Evolutionary conservation across 2,888 invertebrate genomes (phyloP), one percentile per base, ranked within the genome.

Genomic region (Abrostola tripartita): DNA sequence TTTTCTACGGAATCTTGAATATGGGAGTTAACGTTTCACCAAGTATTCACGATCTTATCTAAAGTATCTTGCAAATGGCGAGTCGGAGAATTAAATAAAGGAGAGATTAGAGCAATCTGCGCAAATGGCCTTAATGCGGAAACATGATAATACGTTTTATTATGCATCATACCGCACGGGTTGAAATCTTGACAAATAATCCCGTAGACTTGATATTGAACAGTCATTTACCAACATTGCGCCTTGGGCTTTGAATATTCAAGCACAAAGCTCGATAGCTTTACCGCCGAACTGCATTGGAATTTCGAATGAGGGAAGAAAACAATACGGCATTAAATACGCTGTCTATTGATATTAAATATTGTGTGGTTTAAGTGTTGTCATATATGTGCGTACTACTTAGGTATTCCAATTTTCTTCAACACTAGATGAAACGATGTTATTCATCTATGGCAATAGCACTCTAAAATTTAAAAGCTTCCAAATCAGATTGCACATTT

Each of bases 21-120:
- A 70, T 73, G 55, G 60, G 59, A 73, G 55, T 54, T 53, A 60
- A 70, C 57, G 62, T 49, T 56, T 61, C 24, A 55, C 52, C 47
- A 60, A 61, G 36, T 65, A 65, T 68, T 63, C 62, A 7, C 52
- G 67, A 77, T 77, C n/a, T 70, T 70, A 76, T 77, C 74, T 76
- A 50, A 77, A 76, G 67, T 77, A 63, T 67, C 61, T 52, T 41
- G 56, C 61, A 71, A 77, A 74, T 57, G 74, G 64, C 36, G 61
- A 74, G 55, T 62, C 37, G 38, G 54, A 52, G 66, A 70, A 76
- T 76, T 76, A 65, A 70, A 70, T 76, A 77, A 70, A 66, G 63
- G 55, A 66, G 11, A 77, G 64, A 76, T 75, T 70, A 71, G 41
- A 14, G 38, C 62, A 57, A 64, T 65, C 52, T 66, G 60, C 42